Percentiles rank a stretch among this genome's conserved stretches.
phyloP scores from a whole-genome alignment of 2,797 vertebrate genomes.

The Cyclopterus lumpus region DNA sequence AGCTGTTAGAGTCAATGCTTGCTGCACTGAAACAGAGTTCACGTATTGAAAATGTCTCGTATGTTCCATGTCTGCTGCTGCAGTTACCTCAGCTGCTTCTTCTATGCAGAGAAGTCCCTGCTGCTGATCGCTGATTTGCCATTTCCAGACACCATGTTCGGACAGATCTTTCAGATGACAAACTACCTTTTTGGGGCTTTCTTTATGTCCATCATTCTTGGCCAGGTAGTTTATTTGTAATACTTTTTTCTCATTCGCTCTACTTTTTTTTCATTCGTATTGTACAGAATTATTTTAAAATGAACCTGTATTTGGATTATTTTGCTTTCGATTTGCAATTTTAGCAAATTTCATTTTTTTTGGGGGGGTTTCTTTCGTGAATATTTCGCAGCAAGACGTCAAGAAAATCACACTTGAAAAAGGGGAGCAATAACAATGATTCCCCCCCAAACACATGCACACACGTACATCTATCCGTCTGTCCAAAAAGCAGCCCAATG shows the following conservation, averaged over 20 bases:
- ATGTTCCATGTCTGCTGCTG: constrained; percentile 59
- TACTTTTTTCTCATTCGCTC: neutral
- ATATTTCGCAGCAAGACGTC: constrained; percentile 28
- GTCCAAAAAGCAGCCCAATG: neutral
- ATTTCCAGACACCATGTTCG: constrained; percentile 80
- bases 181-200: constrained; percentile 86
- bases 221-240: constrained; percentile 74
- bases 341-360: neutral
- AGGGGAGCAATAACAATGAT: neutral
- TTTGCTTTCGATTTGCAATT: neutral
- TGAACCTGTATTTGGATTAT: neutral
- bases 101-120: constrained; percentile 85
- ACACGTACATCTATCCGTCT: neutral
- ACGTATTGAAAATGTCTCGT: constrained; percentile 11
- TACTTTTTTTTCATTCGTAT: neutral
- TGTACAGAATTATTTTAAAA: neutral
- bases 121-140: constrained; percentile 86
- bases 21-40: neutral
- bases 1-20: neutral
- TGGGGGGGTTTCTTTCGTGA: neutral
- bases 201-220: constrained; percentile 82
- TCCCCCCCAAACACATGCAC: neutral
- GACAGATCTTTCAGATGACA: constrained; percentile 86
- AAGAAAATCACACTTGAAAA: constrained; percentile 19
- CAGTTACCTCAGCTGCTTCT: constrained; percentile 86